phyloP scores from a whole-genome alignment of 2,797 vertebrate species.

The Diceros bicornis region DNA sequence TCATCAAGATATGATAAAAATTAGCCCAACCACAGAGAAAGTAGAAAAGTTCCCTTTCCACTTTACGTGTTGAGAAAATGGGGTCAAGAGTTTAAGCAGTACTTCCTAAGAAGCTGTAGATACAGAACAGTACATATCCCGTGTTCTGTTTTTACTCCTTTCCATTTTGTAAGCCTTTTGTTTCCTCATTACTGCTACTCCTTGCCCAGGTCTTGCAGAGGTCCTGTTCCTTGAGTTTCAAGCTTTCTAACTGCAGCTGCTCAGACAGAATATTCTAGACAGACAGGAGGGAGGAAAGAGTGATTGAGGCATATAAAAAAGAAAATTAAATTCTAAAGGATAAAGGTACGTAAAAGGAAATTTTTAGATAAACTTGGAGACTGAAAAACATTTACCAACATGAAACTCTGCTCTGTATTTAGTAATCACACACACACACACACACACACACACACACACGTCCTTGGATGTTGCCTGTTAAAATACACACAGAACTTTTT shows the following conservation, averaged over 20 bases:
- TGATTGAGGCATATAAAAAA: not conserved
- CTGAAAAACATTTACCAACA: slow-evolving; percentile 6
- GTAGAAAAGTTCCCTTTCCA: not conserved
- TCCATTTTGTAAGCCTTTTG: not conserved
- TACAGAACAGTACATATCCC: too few species aligned
- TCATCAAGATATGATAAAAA: not conserved
- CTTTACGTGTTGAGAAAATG: not conserved
- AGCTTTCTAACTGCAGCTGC: not conserved
- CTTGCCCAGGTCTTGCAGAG: not conserved
- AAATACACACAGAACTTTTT: not conserved
- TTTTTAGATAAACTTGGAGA: not conserved
- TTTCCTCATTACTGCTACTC: not conserved
- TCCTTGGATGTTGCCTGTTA: not conserved
- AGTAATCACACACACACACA: not conserved
- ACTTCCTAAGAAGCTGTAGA: not conserved
- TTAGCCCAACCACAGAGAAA: slow-evolving; percentile 17
- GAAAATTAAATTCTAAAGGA: slow-evolving; percentile 2
- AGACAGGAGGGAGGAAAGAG: not conserved
- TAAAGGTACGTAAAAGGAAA: not conserved
- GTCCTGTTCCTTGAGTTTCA: not conserved
- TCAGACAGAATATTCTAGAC: not conserved
- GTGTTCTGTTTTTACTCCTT: not conserved
- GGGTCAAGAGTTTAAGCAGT: not conserved
- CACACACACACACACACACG: not conserved
- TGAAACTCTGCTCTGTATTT: not conserved